Conservation (phyloP, 1,140 invertebrate genomes). For the Pogonomyrmex californicus region DNA sequence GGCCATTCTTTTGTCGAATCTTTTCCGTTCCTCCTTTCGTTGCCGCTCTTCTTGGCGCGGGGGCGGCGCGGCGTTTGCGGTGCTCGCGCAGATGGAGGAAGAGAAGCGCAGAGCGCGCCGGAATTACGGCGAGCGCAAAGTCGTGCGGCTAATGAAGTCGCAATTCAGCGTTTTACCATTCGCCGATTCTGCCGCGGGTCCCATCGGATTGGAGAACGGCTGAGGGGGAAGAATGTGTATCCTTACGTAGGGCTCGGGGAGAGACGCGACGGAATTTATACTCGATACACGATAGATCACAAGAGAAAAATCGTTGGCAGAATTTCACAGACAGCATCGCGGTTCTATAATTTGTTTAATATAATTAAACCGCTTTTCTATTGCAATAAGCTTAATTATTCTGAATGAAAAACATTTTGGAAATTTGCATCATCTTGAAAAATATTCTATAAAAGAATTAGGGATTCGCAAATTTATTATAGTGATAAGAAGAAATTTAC, state of each 20-base stretch:
- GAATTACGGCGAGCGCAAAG: slow-evolving; percentile 80
- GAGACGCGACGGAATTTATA: slow-evolving; percentile 38
- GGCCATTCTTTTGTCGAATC: slow-evolving; percentile 81
- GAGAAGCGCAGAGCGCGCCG: slow-evolving; percentile 58
- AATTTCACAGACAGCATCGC: background rate
- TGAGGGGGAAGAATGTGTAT: slow-evolving; percentile 1
- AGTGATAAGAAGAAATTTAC: background rate
- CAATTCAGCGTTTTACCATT: slow-evolving; percentile 78
- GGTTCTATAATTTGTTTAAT: background rate
- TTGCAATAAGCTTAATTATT: background rate
- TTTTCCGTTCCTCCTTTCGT: slow-evolving; percentile 71
- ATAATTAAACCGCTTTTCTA: no score
- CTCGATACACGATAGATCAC: slow-evolving; percentile 1
- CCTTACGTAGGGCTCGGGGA: background rate
- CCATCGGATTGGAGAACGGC: background rate
- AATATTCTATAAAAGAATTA: background rate
- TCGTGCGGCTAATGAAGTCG: slow-evolving; percentile 81
- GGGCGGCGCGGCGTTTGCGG: slow-evolving; percentile 39
- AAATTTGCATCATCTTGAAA: background rate
- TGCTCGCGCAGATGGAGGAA: slow-evolving; percentile 35
- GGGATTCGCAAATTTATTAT: background rate
- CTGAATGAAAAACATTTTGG: background rate
- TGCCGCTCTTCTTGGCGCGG: slow-evolving; percentile 63
- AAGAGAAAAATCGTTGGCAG: background rate
- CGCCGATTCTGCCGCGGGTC: slow-evolving; percentile 67